These are phyloP conservation scores for Xiphophorus couchianus DNA, from an alignment of 2,113 vertebrate genomes.

Conservation along the genomic window DNA sequence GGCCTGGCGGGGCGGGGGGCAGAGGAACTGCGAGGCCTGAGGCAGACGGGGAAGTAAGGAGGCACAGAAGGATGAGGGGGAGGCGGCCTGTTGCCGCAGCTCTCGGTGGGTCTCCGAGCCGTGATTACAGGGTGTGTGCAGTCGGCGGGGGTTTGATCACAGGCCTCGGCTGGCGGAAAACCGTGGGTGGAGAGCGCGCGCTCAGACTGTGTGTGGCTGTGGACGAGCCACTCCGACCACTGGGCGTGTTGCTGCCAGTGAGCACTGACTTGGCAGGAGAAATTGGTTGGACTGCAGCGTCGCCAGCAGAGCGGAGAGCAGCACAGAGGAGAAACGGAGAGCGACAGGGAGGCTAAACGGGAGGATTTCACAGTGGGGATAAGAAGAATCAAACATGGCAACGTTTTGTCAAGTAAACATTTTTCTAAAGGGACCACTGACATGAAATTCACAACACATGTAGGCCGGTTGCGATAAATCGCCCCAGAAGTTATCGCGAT, in stretches of 20 bases:
- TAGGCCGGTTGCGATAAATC: too few species aligned
- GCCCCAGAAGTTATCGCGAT: too few species aligned
- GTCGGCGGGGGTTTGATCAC: slow-evolving; percentile 52
- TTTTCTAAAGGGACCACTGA: too few species aligned
- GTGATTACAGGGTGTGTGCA: slow-evolving; percentile 65
- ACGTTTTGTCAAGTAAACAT: too few species aligned
- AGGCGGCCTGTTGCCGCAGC: slow-evolving; percentile 45
- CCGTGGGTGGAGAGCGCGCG: neutral
- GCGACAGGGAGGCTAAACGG: slow-evolving; percentile 44
- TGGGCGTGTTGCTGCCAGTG: slow-evolving; percentile 44
- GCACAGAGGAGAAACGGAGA: slow-evolving; percentile 18
- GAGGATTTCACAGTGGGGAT: slow-evolving; percentile 4
- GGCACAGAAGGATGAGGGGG: slow-evolving; percentile 17
- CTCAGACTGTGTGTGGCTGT: slow-evolving; percentile 7
- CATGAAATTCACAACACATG: too few species aligned
- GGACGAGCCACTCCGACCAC: slow-evolving; percentile 25
- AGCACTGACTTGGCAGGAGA: slow-evolving; percentile 35
- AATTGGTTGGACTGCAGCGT: slow-evolving; percentile 38
- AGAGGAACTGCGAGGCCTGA: slow-evolving; percentile 26
- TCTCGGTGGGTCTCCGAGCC: slow-evolving; percentile 44
- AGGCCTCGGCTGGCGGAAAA: slow-evolving; percentile 29
- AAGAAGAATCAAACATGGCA: neutral
- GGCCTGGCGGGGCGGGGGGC: slow-evolving; percentile 28
- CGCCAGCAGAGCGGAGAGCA: slow-evolving; percentile 29
- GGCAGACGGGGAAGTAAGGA: slow-evolving; percentile 7